phyloP scores from a whole-genome alignment of 1,140 invertebrate species.

The Parapsyche elsis region DNA sequence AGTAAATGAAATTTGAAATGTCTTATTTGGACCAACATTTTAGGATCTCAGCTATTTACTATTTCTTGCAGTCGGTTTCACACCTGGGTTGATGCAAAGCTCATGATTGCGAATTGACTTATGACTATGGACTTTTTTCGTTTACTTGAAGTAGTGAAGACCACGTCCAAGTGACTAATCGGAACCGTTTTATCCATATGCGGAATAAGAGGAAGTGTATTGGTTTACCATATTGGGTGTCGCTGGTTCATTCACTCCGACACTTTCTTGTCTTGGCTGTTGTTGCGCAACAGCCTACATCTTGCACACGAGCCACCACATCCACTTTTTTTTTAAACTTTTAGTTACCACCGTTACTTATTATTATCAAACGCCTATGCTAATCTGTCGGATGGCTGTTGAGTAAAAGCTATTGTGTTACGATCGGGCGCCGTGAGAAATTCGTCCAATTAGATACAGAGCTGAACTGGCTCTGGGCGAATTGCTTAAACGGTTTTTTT shows the following conservation, averaged over 20 bases:
- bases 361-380: constrained; percentile 1
- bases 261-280: background rate
- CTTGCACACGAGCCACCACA: background rate
- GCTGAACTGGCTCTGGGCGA: background rate
- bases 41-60: no score
- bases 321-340: background rate
- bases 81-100: no score
- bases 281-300: constrained; percentile 10
- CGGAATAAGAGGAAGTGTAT: background rate
- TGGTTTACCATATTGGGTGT: background rate
- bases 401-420: constrained; percentile 17
- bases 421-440: constrained; percentile 8
- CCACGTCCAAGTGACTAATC: no score
- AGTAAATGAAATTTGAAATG: no score
- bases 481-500: constrained; percentile 4
- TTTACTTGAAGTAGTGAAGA: no score
- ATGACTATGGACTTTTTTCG: no score
- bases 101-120: no score
- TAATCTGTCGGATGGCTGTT: background rate
- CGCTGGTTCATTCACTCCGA: constrained; percentile 9
- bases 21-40: no score
- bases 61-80: no score
- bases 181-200: background rate
- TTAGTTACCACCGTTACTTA: background rate
- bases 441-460: background rate